Evolutionary conservation across 2,888 invertebrate species (phyloP).

Genomic region (Lingula anatina): DNA sequence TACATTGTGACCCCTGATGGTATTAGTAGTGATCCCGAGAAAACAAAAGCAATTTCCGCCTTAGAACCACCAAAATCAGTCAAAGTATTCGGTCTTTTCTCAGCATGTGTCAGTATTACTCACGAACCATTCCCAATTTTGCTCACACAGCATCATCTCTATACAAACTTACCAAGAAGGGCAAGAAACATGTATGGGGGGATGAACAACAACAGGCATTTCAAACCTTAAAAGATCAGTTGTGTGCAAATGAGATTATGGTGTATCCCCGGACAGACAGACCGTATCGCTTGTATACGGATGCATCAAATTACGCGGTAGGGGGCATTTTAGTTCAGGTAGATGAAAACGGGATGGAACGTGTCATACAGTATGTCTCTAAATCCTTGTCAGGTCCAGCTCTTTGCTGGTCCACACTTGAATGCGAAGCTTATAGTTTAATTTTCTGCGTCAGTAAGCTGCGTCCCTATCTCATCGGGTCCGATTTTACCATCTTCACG

Average conservation of each 20-base stretch:
- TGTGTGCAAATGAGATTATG: constrained; percentile 1
- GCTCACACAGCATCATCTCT: constrained; percentile 2
- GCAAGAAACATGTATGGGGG: constrained; percentile 1
- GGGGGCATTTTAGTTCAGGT: no score
- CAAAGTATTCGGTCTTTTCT: not conserved
- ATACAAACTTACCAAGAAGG: not conserved
- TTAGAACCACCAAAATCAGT: not conserved
- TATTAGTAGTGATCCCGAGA: no score
- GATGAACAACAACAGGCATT: constrained; percentile 2
- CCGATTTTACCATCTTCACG: constrained; percentile 2
- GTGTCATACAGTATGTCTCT: constrained; percentile 3
- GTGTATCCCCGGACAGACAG: constrained; percentile 1
- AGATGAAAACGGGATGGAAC: no score
- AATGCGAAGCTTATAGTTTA: constrained; percentile 1
- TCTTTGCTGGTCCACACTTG: constrained; percentile 3
- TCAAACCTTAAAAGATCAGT: constrained; percentile 1
- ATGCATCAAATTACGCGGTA: constrained; percentile 3
- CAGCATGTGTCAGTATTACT: constrained; percentile 1
- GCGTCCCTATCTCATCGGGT: no score
- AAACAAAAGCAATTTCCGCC: not conserved
- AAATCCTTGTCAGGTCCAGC: not conserved
- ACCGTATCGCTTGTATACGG: constrained; percentile 2
- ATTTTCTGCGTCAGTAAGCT: constrained; percentile 1
- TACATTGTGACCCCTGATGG: constrained; percentile 5
- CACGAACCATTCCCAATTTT: not conserved